Evolutionary conservation across 2,888 invertebrate species (phyloP), one percentile per base, ranked within the genome.

Genomic region (Colostygia pectinataria): DNA sequence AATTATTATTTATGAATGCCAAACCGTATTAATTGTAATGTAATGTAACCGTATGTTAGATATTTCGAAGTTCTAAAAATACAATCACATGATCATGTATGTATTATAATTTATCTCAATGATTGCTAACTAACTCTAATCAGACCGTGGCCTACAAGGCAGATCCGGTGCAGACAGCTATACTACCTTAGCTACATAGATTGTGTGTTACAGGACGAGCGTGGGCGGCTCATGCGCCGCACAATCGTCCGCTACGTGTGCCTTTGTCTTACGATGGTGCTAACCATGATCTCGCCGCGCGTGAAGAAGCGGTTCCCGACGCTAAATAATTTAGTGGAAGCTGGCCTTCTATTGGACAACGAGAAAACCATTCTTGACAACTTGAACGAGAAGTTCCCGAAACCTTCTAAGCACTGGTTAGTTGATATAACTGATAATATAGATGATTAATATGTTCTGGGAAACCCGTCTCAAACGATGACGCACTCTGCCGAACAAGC

Each of bases 291-390:
- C 55, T 95, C 96, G 40, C 96, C 97, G 0, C 91, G 95, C 34
- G 97, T 97, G 14, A 97, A 97, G 77, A 97, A 96, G 75, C 92
- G 97, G 9, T 97, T 97, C 77, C 97, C 97, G 0, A 94, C 95
- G 0, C 83, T 96, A 48, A 93, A 94, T 57, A 96, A 97, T 78
- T 93, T 97, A 49, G 95, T 97, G 3, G 97, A 97, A 54, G 95
- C 96, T 4, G 97, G 97, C 62, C 85, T 97, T 29, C 83, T 97
- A 29, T 91, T 95, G 47, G 94, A 95, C 54, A 97, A 96, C 70
- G 97, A 97, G 77, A 93, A 94, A 65, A 85, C 87, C 28, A 96
- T 97, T 57, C 93, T 97, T 54, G 93, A 94, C 45, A 93, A 94
- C 66, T 88, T 97, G 66, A 95, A 97, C 74, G 83, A 91, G 32